These are phyloP conservation scores for Resseliella maxima DNA, from an alignment of 2,888 invertebrate species.

Conservation along the genomic window DNA sequence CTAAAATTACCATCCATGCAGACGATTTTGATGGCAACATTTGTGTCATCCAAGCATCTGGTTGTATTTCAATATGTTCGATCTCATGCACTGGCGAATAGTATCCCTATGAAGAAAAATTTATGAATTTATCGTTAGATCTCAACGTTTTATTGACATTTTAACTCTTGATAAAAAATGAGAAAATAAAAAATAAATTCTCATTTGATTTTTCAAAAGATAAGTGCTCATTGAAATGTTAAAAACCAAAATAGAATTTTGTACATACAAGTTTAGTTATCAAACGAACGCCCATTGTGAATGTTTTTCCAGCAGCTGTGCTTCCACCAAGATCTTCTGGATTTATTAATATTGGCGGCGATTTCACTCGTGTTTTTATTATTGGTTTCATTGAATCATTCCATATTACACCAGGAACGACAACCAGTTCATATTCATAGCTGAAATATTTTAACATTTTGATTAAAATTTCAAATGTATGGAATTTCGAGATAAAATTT, in stretches of 20 bases:
- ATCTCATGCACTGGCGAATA: slow-evolving; percentile 61
- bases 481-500: neutral
- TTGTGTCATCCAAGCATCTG: slow-evolving; percentile 60
- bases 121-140: no score
- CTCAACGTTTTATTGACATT: no score
- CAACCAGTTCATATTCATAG: slow-evolving; percentile 74
- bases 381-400: slow-evolving; percentile 67
- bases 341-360: slow-evolving; percentile 68
- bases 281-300: slow-evolving; percentile 74
- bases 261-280: slow-evolving; percentile 68
- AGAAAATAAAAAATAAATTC: no score
- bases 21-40: slow-evolving; percentile 60
- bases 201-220: slow-evolving; percentile 24
- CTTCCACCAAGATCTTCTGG: slow-evolving; percentile 67
- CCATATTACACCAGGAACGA: slow-evolving; percentile 69
- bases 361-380: slow-evolving; percentile 67
- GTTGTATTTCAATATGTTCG: slow-evolving; percentile 61
- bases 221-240: no score
- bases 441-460: slow-evolving; percentile 62
- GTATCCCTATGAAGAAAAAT: slow-evolving; percentile 60
- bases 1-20: slow-evolving; percentile 69
- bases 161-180: no score
- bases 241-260: no score
- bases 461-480: neutral
- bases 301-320: slow-evolving; percentile 69